Evolutionary conservation across 2,797 vertebrate species (phyloP).

Genomic region (Tiaroga cobitis): DNA sequence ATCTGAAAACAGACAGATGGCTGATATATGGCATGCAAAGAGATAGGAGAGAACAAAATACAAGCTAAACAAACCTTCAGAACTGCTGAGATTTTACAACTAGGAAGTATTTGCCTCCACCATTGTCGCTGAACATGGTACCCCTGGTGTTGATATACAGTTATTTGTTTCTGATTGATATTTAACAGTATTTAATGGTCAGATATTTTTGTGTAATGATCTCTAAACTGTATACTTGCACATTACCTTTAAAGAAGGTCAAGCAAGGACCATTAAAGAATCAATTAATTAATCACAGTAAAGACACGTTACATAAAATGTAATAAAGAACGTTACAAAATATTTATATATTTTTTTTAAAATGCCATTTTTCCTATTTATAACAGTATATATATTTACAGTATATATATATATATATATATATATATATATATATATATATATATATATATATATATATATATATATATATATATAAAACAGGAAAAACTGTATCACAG

Average conservation of each 20-base stretch:
- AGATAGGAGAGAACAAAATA: slow-evolving; percentile 29
- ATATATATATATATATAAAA: too few species aligned
- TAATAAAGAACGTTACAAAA: too few species aligned
- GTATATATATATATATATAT: too few species aligned
- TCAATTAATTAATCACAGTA: neutral
- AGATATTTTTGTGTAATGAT: neutral
- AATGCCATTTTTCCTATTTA: too few species aligned
- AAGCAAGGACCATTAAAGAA: neutral
- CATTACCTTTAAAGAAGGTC: neutral
- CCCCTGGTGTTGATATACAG: neutral
- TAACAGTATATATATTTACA: too few species aligned
- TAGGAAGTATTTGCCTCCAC: neutral
- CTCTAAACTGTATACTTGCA: neutral
- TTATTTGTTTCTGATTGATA: neutral
- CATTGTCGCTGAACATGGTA: neutral
- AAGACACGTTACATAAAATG: neutral
- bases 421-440: too few species aligned
- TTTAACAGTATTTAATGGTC: neutral
- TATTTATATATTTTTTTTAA: too few species aligned
- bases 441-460: too few species aligned
- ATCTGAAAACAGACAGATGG: slow-evolving; percentile 48
- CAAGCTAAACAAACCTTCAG: slow-evolving; percentile 11
- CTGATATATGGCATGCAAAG: slow-evolving; percentile 12
- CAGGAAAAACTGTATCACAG: too few species aligned
- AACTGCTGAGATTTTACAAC: neutral